Evolutionary conservation across 2,888 invertebrate genomes (phyloP).

Genomic region (Meta bourneti): DNA sequence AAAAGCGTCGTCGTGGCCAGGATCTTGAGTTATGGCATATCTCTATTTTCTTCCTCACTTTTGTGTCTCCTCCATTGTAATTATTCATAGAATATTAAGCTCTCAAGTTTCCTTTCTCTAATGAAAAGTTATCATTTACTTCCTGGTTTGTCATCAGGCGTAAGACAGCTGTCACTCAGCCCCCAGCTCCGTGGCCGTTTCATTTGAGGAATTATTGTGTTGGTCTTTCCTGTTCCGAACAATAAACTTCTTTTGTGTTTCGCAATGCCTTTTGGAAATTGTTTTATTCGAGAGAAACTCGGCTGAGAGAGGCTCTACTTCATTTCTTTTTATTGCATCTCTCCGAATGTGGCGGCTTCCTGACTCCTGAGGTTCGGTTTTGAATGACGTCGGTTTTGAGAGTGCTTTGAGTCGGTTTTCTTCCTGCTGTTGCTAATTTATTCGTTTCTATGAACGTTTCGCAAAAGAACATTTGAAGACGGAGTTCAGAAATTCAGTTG

Average conservation of each 20-base stretch:
- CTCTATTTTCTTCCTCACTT: constrained; percentile 22
- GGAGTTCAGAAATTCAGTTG: too few species aligned
- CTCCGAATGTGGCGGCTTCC: not conserved
- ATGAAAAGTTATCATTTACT: constrained; percentile 65
- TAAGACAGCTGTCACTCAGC: constrained; percentile 54
- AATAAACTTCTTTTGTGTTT: constrained; percentile 50
- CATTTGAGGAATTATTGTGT: constrained; percentile 50
- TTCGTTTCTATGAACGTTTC: too few species aligned
- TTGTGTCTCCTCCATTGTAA: constrained; percentile 30
- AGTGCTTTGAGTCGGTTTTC: not conserved
- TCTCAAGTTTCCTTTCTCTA: constrained; percentile 30
- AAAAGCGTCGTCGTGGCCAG: not conserved
- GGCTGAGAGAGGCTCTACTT: too few species aligned
- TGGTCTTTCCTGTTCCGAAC: constrained; percentile 44
- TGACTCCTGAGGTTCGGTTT: not conserved
- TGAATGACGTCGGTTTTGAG: not conserved
- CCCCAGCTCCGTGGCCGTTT: not conserved
- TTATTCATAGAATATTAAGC: constrained; percentile 48
- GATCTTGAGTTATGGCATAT: not conserved
- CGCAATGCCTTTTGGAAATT: not conserved
- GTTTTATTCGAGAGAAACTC: not conserved
- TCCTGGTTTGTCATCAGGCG: constrained; percentile 38
- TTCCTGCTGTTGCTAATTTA: too few species aligned
- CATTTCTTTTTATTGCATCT: not conserved
- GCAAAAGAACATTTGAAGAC: too few species aligned